Evolutionary conservation across 2,113 vertebrate species (phyloP).

Genomic region (Enhydra lutris): DNA sequence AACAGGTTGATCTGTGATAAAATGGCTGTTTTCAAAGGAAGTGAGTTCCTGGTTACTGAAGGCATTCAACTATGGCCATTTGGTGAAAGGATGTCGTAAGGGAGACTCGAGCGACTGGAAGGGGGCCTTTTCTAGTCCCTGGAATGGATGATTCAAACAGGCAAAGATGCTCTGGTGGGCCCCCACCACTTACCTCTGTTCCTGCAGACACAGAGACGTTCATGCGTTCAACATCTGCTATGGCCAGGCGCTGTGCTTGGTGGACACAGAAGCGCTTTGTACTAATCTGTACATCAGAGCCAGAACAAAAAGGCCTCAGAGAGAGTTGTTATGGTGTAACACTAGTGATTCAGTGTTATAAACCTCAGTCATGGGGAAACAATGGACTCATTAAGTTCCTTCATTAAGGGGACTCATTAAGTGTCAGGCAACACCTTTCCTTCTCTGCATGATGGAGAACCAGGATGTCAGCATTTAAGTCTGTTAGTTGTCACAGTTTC

Average conservation of each 20-base stretch:
- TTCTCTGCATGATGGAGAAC: not conserved
- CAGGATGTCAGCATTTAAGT: not conserved
- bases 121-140: not conserved
- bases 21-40: not conserved
- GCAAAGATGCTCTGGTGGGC: not conserved
- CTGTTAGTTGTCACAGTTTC: not conserved
- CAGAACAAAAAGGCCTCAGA: not conserved
- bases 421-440: not conserved
- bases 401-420: not conserved
- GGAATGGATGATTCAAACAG: not conserved
- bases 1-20: not conserved
- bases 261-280: not conserved
- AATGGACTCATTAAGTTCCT: not conserved
- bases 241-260: not conserved
- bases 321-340: fast-evolving
- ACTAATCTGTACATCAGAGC: not conserved
- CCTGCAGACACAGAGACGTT: not conserved
- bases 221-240: not conserved
- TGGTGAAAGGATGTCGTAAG: not conserved
- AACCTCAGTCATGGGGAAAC: not conserved
- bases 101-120: not conserved
- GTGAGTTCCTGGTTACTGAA: not conserved
- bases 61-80: not conserved
- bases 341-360: not conserved
- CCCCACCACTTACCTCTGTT: not conserved